Conservation (phyloP, 2,797 vertebrate species). For the Tiaroga cobitis region DNA sequence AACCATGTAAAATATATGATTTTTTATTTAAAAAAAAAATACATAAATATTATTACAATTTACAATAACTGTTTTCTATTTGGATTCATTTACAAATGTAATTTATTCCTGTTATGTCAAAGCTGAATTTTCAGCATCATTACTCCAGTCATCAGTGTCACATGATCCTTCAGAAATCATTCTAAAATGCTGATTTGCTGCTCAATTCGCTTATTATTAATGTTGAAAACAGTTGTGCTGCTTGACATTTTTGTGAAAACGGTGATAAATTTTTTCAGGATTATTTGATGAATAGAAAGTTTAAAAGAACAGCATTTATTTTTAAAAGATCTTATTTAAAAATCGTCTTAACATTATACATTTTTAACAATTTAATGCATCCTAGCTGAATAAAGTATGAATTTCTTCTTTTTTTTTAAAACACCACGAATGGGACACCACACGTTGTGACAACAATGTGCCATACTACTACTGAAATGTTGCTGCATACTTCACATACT, state of each 20-base stretch:
- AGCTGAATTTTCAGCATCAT: not conserved
- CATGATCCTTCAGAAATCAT: too few relatives aligned
- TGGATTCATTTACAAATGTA: not conserved
- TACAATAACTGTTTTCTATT: too few relatives aligned
- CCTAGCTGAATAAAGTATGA: not conserved
- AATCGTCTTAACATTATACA: not conserved
- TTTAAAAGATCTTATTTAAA: not conserved
- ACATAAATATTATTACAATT: too few relatives aligned
- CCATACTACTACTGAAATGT: not conserved
- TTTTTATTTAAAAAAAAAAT: not conserved
- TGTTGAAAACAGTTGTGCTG: not conserved
- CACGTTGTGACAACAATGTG: not conserved
- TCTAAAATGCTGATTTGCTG: not conserved
- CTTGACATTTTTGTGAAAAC: not conserved
- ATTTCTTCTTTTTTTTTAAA: too few relatives aligned
- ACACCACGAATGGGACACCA: not conserved
- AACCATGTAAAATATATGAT: not conserved
- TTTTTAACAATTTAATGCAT: not conserved
- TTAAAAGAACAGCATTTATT: not conserved
- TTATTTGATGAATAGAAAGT: not conserved
- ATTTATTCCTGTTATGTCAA: not conserved
- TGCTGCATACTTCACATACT: not conserved
- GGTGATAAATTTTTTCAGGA: not conserved
- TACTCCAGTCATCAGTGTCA: not conserved
- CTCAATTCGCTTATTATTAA: not conserved